Evolutionary conservation across 2,113 vertebrate genomes (phyloP).

Genomic region (Rhinoderma darwinii): DNA sequence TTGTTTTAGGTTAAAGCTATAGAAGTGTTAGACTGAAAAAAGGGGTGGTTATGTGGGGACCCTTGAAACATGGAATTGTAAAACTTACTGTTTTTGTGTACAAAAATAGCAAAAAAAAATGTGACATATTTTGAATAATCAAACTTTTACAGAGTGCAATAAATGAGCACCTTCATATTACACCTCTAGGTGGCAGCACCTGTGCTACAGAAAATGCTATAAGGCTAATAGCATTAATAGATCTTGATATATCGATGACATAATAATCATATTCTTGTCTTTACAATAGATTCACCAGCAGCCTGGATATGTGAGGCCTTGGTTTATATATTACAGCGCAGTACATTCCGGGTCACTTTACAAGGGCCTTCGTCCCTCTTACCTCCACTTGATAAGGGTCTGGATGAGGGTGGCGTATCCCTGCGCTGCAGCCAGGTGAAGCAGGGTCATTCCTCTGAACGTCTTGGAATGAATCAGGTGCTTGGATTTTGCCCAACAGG

Average conservation of each 20-base stretch:
- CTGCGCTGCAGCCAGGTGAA: conserved; percentile 95
- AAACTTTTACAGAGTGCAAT: background rate
- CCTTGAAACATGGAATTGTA: background rate
- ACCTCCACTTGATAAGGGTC: conserved; percentile 99
- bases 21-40: background rate
- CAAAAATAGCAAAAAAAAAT: too few relatives aligned
- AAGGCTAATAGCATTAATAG: background rate
- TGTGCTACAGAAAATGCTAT: background rate
- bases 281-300: background rate
- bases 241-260: background rate
- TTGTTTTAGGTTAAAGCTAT: too few relatives aligned
- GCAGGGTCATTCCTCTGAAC: conserved; percentile 96
- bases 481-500: conserved; percentile 99
- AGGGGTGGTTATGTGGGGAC: background rate
- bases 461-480: conserved; percentile 98
- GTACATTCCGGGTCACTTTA: background rate
- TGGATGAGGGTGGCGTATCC: conserved; percentile 98
- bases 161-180: background rate
- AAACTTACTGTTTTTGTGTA: too few relatives aligned
- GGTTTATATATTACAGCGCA: background rate
- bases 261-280: background rate
- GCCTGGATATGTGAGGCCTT: background rate
- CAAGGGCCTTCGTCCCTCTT: conserved; percentile 13
- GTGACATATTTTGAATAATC: too few relatives aligned
- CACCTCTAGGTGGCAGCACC: conserved; percentile 1